Percentiles rank a stretch among this genome's conserved stretches.
These are phyloP conservation scores for Amazona finschi DNA, from an alignment of 2,797 vertebrate species.

Conservation along the genomic window DNA sequence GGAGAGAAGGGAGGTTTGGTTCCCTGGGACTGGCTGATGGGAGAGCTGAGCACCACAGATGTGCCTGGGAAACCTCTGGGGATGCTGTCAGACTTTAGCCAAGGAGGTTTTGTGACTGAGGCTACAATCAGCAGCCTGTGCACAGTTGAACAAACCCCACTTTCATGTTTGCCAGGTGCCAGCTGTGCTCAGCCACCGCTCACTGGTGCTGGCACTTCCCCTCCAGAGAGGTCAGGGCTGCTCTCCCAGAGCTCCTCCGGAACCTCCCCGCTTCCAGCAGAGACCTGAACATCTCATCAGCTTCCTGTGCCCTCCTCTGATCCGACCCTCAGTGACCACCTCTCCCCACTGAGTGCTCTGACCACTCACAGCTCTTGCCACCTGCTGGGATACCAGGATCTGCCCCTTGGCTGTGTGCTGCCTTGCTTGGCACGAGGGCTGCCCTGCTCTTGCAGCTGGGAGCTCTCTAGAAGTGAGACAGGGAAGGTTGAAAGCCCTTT, in stretches of 20 bases:
- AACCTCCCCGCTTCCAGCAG: not conserved
- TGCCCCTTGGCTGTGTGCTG: not conserved
- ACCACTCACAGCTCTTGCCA: not conserved
- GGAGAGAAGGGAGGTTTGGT: not conserved
- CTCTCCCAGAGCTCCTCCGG: not conserved
- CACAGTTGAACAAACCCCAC: not conserved
- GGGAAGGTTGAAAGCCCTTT: not conserved
- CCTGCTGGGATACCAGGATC: not conserved
- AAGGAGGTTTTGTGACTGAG: not conserved
- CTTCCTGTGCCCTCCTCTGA: not conserved
- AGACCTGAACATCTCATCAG: not conserved
- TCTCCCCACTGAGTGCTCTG: not conserved
- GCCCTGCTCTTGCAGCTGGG: not conserved
- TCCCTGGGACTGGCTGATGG: not conserved
- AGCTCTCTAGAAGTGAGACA: not conserved
- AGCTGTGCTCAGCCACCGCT: not conserved
- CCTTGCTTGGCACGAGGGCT: not conserved
- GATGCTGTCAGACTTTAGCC: not conserved
- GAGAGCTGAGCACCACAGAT: not conserved
- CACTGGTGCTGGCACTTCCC: not conserved
- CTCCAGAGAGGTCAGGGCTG: not conserved
- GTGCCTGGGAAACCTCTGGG: not conserved
- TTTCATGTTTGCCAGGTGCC: slow-evolving; percentile 41
- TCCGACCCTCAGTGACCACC: not conserved
- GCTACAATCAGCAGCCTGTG: slow-evolving; percentile 6